Evolutionary conservation across 1,140 invertebrate species (phyloP), one percentile per base, ranked within the genome.

Genomic region (Anoplolepis gracilipes): DNA sequence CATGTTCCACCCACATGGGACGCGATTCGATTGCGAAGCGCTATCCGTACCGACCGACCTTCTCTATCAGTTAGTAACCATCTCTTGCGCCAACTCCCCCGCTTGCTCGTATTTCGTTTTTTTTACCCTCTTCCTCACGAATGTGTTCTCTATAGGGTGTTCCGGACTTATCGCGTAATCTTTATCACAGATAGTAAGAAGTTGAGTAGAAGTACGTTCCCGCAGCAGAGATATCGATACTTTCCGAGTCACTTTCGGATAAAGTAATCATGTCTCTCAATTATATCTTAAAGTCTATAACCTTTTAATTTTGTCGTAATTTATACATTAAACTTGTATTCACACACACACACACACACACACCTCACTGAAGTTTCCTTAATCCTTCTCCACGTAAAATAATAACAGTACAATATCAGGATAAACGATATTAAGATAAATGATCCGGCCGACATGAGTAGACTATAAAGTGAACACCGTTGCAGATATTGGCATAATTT

Each of bases 21-120:
- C 73, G 77, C 91, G 77, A 94, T 94, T 94, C 92, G 91, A 94
- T 94, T 94, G 92, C 88, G 85, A 90, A 92, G 92, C 84, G 90
- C 88, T 93, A 93, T 92, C 90, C 90, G 61, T 88, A 79, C 85
- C 79, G 81, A 84, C 55, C 59, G 75, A 79, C 75, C 85, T 87
- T 85, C 81, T 87, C 75, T 53, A 65, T 85, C 88, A 61, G 84
- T 64, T 65, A 64, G 61, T 79, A 87, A 82, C 72, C 76, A 88
- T 84, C 49, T 69, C 19, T 16, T 49, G 22, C 49, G 22, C 49
- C 53, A 16, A 53, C 10, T 72, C 33, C 55, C n/a, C 39, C 28
- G 64, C 30, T 70, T 22, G 16, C 46, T 39, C 30, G 11, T 28
- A 28, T 69, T 69, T 76, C 61, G 75, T 13, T 78, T 69, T 82